Base-by-base conservation (phyloP, 2,113 vertebrate species). In the Motacilla alba region DNA sequence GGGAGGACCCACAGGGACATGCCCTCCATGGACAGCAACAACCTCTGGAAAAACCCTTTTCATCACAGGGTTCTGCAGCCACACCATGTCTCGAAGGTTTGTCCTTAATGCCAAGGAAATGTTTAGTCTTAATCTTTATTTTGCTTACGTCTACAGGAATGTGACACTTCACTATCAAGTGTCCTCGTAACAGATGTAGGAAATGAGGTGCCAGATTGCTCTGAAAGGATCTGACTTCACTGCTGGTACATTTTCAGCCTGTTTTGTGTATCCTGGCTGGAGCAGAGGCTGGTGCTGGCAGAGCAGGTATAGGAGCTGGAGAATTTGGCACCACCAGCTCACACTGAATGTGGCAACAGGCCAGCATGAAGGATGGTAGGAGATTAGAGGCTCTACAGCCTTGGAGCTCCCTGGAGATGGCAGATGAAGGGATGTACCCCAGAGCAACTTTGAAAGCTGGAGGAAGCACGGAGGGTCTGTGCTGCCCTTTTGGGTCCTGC, bases 51-150 rank as follows among this genome's bases (percentile, higher is more conserved):
- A 82, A 83, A 19, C 15, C 10, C 37, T 83, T 87, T 52, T 30
- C 69, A 60, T 30, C 77, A n/a, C 63, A 50, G 28, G 7, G 56
- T 70, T 55, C 72, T 83, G 35, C 85, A 88, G 79, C 88, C 62
- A 62, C 52, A 39, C 28, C 41, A 10, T 7, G 2, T 87, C 53
- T 19, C 28, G 55, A 70, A 88, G 76, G 15, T 28, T 70, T 50
- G 62, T 77, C 72, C 82, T 72, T 43, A 80, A 47, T 11, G 22
- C 30, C 21, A 58, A 62, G 55, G 43, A 53, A 43, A 26, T 83
- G 76, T 86, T 96, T 96, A 92, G 90, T 92, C 92, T 90, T 94
- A 70, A 83, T 83, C 72, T 83, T 79, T 69, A 53, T 47, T 93
- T 95, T 90, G 83, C 75, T 93, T 92, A 86, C 47, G 68, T 93